Base-by-base conservation (phyloP, 2,797 vertebrate genomes). In the Nannoperca australis region DNA sequence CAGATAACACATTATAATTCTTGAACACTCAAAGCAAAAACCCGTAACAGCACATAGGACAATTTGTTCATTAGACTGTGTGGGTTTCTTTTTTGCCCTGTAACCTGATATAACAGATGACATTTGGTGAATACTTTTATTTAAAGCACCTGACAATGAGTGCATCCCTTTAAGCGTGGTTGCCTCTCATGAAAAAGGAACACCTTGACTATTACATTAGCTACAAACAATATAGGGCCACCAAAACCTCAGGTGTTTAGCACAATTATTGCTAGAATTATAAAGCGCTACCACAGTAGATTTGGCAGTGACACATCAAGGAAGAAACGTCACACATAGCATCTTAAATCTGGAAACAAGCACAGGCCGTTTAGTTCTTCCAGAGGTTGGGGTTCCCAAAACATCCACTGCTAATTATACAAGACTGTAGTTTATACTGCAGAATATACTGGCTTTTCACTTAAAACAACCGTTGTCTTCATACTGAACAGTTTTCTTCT, bases 221-320 rank as follows among this genome's bases (percentile, higher is more conserved):
- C 58, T 50, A 45, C 45, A 60, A 74, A 85, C 56, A 62, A 58
- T 49, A 45, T 14, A 20, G 53, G 18, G 47, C 50, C 62, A 53
- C 62, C 34, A 47, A 80, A 71, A 47, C 56, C 36, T 60, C 11
- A 14, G 36, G 2, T 58, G 60, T 76, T 64, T 60, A 74, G 79
- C 38, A 56, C n/a, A 50, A 72, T 84, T 88, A 90, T 87, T 90
- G 82, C 83, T 88, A 61, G 75, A 83, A 84, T 89, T 73, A 88
- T 88, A 86, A 89, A 88, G 82, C 44, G 53, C 70, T 80, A 78
- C 69, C 81, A 14, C 22, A 49, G 36, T 63, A 82, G 27, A 84
- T 85, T 88, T 91, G 89, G 78, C 82, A 85, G 87, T 84, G 79
- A 90, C 56, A 69, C 30, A 69, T 84, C 30, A 24, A 50, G 34